Conservation (phyloP, 2,888 invertebrate genomes). For the Cerceris ruficornis region DNA sequence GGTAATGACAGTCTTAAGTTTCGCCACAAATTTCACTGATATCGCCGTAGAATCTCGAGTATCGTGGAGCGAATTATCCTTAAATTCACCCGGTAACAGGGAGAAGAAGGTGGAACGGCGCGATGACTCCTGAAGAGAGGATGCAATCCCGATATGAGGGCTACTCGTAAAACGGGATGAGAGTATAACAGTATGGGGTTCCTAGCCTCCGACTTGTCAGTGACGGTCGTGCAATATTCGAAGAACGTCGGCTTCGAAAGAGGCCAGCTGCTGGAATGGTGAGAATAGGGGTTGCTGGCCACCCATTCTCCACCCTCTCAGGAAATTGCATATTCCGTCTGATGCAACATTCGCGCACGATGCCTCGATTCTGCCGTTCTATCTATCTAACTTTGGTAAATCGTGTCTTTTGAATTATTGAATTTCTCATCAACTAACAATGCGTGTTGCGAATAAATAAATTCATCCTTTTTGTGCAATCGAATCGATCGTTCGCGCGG, state of each 20-base stretch:
- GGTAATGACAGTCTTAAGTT: constrained; percentile 20
- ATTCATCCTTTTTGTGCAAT: too few species aligned
- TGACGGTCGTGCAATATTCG: constrained; percentile 49
- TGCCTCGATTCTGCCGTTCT: constrained; percentile 36
- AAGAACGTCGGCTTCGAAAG: constrained; percentile 50
- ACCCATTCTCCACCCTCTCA: constrained; percentile 7
- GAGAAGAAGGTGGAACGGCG: constrained; percentile 6
- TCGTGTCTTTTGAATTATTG: too few species aligned
- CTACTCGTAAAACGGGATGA: constrained; percentile 45
- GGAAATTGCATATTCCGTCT: constrained; percentile 60
- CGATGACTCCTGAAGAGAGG: constrained; percentile 34
- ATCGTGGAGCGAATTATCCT: constrained; percentile 29
- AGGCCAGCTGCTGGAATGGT: constrained; percentile 17
- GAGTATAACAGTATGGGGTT: constrained; percentile 43
- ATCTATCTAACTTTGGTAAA: constrained; percentile 6
- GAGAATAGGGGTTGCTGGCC: constrained; percentile 20
- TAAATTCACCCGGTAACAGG: constrained; percentile 29
- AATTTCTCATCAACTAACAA: too few species aligned
- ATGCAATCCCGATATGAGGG: constrained; percentile 47
- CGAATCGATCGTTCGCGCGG: too few species aligned
- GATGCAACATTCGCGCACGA: constrained; percentile 42
- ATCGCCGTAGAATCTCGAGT: not conserved
- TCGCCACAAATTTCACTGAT: constrained; percentile 36
- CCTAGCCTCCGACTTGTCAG: constrained; percentile 33
- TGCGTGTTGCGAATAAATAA: too few species aligned